Conservation (phyloP, 2,113 vertebrate species). For the Mustelus asterias region DNA sequence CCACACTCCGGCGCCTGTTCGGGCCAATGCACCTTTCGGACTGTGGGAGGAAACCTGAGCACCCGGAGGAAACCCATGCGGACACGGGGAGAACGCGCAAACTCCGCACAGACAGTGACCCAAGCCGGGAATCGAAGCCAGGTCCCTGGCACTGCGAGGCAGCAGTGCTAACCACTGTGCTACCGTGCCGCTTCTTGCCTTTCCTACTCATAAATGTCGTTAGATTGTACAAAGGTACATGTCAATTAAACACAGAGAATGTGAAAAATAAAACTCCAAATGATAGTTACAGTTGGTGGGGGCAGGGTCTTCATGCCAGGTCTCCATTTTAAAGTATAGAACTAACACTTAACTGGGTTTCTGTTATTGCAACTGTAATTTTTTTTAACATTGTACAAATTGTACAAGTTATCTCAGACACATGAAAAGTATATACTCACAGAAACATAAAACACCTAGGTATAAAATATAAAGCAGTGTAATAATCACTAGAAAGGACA, state of each 20-base stretch:
- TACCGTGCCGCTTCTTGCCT: background rate
- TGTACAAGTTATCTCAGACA: constrained; percentile 57
- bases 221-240: background rate
- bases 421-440: constrained; percentile 55
- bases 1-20: too few species aligned
- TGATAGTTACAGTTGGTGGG: constrained; percentile 42
- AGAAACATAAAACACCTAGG: constrained; percentile 54
- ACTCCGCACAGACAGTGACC: too few species aligned
- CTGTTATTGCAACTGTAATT: constrained; percentile 58
- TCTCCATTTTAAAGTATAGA: constrained; percentile 46
- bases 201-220: background rate
- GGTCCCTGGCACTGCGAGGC: too few species aligned
- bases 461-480: constrained; percentile 58
- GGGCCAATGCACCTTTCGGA: too few species aligned
- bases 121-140: too few species aligned
- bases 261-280: background rate
- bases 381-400: constrained; percentile 47
- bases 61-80: too few species aligned
- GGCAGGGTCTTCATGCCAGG: background rate
- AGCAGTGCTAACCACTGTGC: too few species aligned
- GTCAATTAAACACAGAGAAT: constrained; percentile 1
- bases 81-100: too few species aligned
- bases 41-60: too few species aligned
- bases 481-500: constrained; percentile 64
- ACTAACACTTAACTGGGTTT: constrained; percentile 53